Percentiles rank a stretch among this genome's conserved stretches.
Conservation (phyloP, 2,113 vertebrate genomes). For the Toxotes jaculatrix region DNA sequence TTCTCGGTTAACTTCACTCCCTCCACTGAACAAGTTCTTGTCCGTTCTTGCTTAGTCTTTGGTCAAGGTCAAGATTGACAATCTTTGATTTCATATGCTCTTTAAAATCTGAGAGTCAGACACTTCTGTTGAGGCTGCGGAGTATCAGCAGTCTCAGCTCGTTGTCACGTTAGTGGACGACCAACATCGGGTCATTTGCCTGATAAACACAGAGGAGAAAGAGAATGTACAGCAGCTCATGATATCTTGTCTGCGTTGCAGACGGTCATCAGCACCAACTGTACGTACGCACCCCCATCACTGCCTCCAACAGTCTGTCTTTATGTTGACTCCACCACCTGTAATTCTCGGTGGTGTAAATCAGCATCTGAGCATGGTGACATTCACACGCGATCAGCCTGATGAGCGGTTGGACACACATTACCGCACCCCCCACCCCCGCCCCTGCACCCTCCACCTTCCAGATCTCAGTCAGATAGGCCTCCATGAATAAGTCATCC, state of each 20-base stretch:
- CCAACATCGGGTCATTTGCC: no score
- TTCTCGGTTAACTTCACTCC: background rate
- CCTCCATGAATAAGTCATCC: conserved; percentile 77
- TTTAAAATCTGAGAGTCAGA: no score
- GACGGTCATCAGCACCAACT: no score
- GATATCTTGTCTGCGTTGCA: no score
- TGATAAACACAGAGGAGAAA: no score
- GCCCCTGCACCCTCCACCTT: background rate
- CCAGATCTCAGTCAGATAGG: conserved; percentile 53
- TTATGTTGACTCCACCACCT: conserved; percentile 33
- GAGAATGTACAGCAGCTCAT: no score
- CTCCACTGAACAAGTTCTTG: background rate
- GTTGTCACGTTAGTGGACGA: no score
- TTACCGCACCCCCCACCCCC: background rate
- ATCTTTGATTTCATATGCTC: background rate
- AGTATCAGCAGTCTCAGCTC: no score
- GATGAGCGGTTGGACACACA: conserved; percentile 36
- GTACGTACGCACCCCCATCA: no score
- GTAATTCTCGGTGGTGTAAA: conserved; percentile 24
- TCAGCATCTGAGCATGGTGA: conserved; percentile 41
- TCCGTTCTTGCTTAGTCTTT: background rate
- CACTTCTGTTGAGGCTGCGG: no score
- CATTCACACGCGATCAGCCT: conserved; percentile 55
- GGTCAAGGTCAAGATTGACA: background rate
- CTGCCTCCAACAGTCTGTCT: background rate